phyloP scores from a whole-genome alignment of 2,113 vertebrate species.

The Elgaria multicarinata region DNA sequence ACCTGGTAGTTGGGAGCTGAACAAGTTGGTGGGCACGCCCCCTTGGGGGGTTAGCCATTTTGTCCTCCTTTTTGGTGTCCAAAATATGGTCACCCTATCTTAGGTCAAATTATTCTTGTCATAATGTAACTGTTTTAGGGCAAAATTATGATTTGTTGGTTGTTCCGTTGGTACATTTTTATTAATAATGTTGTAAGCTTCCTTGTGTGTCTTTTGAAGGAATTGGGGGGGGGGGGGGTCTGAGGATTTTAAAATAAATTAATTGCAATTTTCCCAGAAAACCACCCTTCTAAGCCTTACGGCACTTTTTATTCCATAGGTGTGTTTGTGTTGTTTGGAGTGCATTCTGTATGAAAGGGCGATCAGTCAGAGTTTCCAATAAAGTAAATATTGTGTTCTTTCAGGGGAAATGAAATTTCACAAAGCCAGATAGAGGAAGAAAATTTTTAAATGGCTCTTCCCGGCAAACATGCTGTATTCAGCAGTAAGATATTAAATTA shows the following conservation, averaged over 20 bases:
- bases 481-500: conserved; percentile 54
- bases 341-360: background rate
- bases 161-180: no score
- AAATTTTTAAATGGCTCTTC: conserved; percentile 47
- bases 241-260: background rate
- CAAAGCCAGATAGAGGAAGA: conserved; percentile 44
- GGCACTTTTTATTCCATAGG: background rate
- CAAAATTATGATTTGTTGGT: no score
- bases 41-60: no score
- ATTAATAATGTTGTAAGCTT: no score
- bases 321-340: background rate
- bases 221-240: no score
- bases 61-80: no score
- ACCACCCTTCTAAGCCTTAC: background rate
- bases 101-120: no score
- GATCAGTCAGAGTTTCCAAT: background rate
- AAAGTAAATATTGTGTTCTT: conserved; percentile 22
- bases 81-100: no score
- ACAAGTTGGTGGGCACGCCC: no score
- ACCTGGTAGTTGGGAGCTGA: no score
- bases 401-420: conserved; percentile 40
- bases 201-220: no score
- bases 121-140: no score
- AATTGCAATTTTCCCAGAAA: background rate
- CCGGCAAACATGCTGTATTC: conserved; percentile 36